Evolutionary conservation across 2,888 invertebrate genomes (phyloP).

Genomic region (Meliscaeva auricollis): DNA sequence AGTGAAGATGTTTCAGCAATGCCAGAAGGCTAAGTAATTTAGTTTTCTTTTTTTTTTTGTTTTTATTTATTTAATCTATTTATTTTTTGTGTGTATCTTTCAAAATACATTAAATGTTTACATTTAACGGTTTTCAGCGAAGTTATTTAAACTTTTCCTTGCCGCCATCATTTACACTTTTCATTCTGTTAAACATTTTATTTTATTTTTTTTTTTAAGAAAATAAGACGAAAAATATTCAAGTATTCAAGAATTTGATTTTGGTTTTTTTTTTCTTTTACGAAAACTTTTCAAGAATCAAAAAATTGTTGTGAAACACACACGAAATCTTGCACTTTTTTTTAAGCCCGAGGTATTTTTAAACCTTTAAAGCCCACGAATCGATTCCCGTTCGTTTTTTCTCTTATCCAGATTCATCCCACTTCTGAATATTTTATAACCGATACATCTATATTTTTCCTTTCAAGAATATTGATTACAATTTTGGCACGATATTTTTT

Average conservation of each 20-base stretch:
- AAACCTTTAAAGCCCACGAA: conserved; percentile 5
- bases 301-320: neutral
- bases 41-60: neutral
- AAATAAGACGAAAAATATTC: neutral
- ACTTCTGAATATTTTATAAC: conserved; percentile 65
- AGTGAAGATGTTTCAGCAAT: conserved; percentile 54
- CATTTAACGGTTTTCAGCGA: conserved; percentile 40
- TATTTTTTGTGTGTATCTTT: neutral
- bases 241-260: neutral
- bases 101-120: conserved; percentile 24
- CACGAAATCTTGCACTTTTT: conserved; percentile 24
- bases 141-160: conserved; percentile 27
- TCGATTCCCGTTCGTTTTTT: conserved; percentile 40
- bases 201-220: neutral
- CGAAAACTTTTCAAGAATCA: neutral
- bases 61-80: conserved; percentile 24
- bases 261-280: neutral
- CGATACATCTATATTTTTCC: conserved; percentile 20
- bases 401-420: conserved; percentile 14
- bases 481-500: conserved; percentile 31
- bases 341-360: conserved; percentile 10
- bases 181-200: conserved; percentile 19
- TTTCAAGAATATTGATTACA: neutral
- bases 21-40: conserved; percentile 32
- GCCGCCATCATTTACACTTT: conserved; percentile 31